phyloP scores from a whole-genome alignment of 2,888 invertebrate species.

The Chromoteleia sp. region DNA sequence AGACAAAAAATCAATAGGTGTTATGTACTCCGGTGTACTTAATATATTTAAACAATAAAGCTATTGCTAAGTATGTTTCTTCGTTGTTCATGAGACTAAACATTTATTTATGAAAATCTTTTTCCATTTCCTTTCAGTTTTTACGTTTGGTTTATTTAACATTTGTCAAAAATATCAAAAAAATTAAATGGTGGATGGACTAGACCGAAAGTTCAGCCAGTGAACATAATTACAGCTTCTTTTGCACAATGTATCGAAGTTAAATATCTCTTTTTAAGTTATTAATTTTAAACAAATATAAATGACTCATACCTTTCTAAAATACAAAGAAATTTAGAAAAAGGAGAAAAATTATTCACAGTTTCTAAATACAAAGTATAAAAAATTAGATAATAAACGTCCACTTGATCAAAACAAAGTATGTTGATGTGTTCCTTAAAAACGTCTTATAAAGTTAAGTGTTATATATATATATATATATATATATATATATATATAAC shows the following conservation, averaged over 20 bases:
- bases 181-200: too few relatives aligned
- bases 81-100: not conserved
- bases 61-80: constrained; percentile 76
- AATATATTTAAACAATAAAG: constrained; percentile 81
- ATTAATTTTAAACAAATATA: too few relatives aligned
- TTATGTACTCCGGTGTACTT: constrained; percentile 82
- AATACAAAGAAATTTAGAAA: not conserved
- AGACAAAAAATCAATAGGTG: constrained; percentile 75
- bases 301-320: too few relatives aligned
- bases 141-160: too few relatives aligned
- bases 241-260: not conserved
- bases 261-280: not conserved
- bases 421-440: not conserved
- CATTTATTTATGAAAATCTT: too few relatives aligned
- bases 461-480: too few relatives aligned
- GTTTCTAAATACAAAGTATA: not conserved
- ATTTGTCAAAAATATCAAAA: too few relatives aligned
- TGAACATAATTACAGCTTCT: not conserved
- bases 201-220: not conserved
- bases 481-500: too few relatives aligned
- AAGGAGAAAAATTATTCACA: not conserved
- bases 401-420: not conserved
- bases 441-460: too few relatives aligned
- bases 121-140: too few relatives aligned
- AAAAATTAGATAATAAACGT: not conserved